Percentiles rank a stretch among this genome's conserved stretches.
Evolutionary conservation across 1,140 invertebrate species (phyloP).

Genomic region (Pollicipes pollicipes): DNA sequence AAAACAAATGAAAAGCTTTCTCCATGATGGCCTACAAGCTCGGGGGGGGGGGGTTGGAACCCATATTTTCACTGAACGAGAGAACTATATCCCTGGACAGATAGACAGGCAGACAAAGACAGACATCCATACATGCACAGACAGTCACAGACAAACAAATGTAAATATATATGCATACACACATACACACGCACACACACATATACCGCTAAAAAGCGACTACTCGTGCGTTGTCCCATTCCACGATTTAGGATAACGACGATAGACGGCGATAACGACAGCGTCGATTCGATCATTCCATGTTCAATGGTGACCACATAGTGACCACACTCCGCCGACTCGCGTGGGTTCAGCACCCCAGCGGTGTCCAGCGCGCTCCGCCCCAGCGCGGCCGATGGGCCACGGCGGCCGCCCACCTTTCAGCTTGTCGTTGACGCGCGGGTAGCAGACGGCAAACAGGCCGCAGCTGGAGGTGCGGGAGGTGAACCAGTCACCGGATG

Average conservation of each 20-base stretch:
- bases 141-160: constrained; percentile 5
- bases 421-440: constrained; percentile 15
- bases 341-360: too few species aligned
- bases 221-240: constrained; percentile 8
- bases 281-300: background rate
- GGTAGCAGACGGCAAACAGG: constrained; percentile 64
- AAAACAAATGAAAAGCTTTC: too few species aligned
- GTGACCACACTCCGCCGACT: too few species aligned
- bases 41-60: too few species aligned
- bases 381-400: too few species aligned
- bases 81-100: too few species aligned
- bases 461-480: constrained; percentile 91
- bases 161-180: constrained; percentile 5
- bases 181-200: constrained; percentile 6
- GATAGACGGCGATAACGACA: constrained; percentile 1
- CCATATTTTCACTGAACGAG: too few species aligned
- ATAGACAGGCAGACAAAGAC: background rate
- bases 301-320: constrained; percentile 4
- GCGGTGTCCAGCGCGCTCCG: too few species aligned
- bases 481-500: constrained; percentile 92
- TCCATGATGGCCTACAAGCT: too few species aligned
- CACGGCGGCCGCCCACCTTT: background rate
- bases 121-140: constrained; percentile 6
- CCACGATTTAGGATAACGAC: constrained; percentile 6
- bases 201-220: background rate